Evolutionary conservation across 2,888 invertebrate species (phyloP), one percentile per base, ranked within the genome.

Genomic region (Merodon equestris): DNA sequence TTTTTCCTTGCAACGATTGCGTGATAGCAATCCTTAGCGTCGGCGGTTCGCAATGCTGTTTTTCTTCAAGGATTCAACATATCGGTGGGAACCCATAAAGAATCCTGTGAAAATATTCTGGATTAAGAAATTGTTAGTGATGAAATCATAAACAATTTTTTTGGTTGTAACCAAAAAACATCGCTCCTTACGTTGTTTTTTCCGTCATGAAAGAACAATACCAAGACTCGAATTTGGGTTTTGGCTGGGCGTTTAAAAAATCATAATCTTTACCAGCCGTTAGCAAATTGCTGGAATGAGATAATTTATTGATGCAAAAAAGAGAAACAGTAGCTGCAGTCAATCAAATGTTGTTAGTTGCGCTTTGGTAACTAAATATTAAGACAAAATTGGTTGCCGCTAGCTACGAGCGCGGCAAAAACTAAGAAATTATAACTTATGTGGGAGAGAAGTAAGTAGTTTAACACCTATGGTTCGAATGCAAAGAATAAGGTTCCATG

Each of bases 61-160:
- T 76, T 71, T 64, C 61, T 58, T 40, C 54, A 50, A 56, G 51
- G 27, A 17, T 14, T n/a, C 18, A 42, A n/a, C 40, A 45, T 45
- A 15, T 27, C 7, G 61, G 67, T 79, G 77, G 77, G 73, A 79
- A 79, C 67, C 7, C 27, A 38, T 15, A 0, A 57, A 57, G 45
- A 34, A 61, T 53, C 40, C 73, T 63, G 67, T 67, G 68, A 63
- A 72, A 38, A 68, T 68, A 51, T 42, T 58, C 40, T 18, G 48
- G 68, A 79, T 79, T 79, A 73, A 79, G 77, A 79, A 79, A 73
- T 79, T 68, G 38, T 63, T 79, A 79, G 77, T 79, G 77, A 79
- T 79, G 77, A 79, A 79, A 73, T 63, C 77, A 68, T 79, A 79
- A 79, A 68, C 73, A 73, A 68, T 63, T 64, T 68, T 27, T 27